These are phyloP conservation scores for Lampris incognitus DNA, from an alignment of 2,113 vertebrate species.

Conservation along the genomic window DNA sequence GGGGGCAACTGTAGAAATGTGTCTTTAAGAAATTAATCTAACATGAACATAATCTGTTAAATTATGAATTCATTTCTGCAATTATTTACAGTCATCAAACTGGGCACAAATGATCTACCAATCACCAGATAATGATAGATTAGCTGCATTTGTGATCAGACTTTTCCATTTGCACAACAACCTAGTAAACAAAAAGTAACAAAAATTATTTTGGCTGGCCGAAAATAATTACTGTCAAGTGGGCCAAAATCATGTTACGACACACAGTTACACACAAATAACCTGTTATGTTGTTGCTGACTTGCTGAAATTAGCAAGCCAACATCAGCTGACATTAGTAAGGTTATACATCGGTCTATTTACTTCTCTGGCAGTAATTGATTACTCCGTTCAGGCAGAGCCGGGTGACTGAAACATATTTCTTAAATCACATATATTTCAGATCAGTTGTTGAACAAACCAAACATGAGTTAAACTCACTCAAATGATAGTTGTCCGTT, in stretches of 20 bases:
- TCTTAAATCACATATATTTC: too few relatives aligned
- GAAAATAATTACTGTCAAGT: slow-evolving; percentile 37
- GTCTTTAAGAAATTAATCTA: too few relatives aligned
- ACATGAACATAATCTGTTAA: neutral
- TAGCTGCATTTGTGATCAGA: neutral
- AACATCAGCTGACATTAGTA: slow-evolving; percentile 52
- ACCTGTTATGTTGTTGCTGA: slow-evolving; percentile 66
- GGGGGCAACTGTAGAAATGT: too few relatives aligned
- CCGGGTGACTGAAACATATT: too few relatives aligned
- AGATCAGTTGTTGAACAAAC: neutral
- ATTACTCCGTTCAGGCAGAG: too few relatives aligned
- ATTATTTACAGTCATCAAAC: too few relatives aligned
- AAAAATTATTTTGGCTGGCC: neutral
- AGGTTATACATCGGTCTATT: neutral
- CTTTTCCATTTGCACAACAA: neutral
- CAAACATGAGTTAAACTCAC: too few relatives aligned
- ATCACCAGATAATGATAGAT: neutral
- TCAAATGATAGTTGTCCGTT: too few relatives aligned
- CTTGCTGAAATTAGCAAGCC: slow-evolving; percentile 46
- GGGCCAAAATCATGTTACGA: slow-evolving; percentile 60
- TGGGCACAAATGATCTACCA: slow-evolving; percentile 2
- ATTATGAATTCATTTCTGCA: neutral
- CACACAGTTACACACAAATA: slow-evolving; percentile 57
- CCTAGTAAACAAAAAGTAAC: neutral
- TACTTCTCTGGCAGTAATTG: too few relatives aligned